Percentiles rank a stretch among this genome's conserved stretches.
Evolutionary conservation across 2,888 invertebrate species (phyloP).

Genomic region (Nesidiocoris tenuis): DNA sequence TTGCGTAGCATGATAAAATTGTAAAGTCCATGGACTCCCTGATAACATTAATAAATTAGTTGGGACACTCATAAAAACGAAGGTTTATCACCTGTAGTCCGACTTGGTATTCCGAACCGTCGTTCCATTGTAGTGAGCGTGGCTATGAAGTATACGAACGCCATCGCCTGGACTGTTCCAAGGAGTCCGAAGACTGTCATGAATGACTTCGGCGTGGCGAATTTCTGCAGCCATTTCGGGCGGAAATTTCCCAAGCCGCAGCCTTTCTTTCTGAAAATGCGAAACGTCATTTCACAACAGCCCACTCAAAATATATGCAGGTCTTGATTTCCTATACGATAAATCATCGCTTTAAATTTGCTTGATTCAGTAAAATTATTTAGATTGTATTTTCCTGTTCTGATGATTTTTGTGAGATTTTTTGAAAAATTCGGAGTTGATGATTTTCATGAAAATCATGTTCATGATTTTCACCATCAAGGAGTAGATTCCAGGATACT

Average conservation of each 20-base stretch:
- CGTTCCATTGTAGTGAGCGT: constrained; percentile 68
- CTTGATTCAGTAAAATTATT: too few species aligned
- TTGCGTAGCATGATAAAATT: too few species aligned
- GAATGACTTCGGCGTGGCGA: constrained; percentile 62
- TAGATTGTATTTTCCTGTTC: too few species aligned
- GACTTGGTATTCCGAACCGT: constrained; percentile 67
- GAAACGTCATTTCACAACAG: not conserved
- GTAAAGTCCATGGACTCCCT: too few species aligned
- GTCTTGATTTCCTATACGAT: too few species aligned
- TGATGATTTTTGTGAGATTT: too few species aligned
- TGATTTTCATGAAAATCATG: not conserved
- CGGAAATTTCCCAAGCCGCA: constrained; percentile 62
- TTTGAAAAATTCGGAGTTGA: not conserved
- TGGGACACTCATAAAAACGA: too few species aligned
- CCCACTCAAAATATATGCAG: too few species aligned
- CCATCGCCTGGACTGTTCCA: constrained; percentile 67
- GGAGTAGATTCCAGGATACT: too few species aligned
- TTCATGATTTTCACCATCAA: not conserved
- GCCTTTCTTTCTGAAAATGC: constrained; percentile 35
- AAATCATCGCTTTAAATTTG: too few species aligned
- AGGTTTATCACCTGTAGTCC: constrained; percentile 61
- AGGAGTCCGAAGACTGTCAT: constrained; percentile 64
- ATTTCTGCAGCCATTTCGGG: constrained; percentile 62
- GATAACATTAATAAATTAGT: too few species aligned
- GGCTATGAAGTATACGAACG: constrained; percentile 67